Conservation (phyloP, 92 coral and sea anemone genomes). For the Blastomussa wellsi region DNA sequence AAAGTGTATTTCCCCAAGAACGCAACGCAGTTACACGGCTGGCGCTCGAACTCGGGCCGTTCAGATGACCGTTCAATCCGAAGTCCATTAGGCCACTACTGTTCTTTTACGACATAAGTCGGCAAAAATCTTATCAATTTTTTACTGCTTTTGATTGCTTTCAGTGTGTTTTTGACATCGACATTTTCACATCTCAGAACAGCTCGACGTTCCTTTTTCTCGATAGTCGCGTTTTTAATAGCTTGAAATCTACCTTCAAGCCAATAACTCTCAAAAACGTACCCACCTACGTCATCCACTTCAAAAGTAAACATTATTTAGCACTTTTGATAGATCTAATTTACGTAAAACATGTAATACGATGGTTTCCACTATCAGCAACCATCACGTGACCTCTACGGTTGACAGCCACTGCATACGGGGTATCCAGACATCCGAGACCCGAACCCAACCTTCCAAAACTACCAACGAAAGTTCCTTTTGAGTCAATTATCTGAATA, state of each 20-base stretch:
- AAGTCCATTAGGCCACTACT: too few relatives aligned
- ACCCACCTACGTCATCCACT: too few relatives aligned
- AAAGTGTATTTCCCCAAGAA: too few relatives aligned
- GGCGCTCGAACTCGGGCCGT: too few relatives aligned
- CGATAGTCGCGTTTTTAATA: too few relatives aligned
- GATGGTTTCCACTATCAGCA: constrained; percentile 92
- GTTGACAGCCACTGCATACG: constrained; percentile 85
- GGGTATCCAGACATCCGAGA: constrained; percentile 89
- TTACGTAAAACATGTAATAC: constrained; percentile 74
- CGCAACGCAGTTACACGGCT: too few relatives aligned
- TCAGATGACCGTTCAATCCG: too few relatives aligned
- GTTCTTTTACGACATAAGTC: not conserved
- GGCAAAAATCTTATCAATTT: not conserved
- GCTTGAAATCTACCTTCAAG: too few relatives aligned
- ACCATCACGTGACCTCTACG: constrained; percentile 85
- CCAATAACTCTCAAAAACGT: too few relatives aligned
- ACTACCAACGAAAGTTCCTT: constrained; percentile 67
- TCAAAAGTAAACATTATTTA: too few relatives aligned
- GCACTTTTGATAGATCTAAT: too few relatives aligned
- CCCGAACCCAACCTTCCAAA: constrained; percentile 95
- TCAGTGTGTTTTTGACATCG: not conserved
- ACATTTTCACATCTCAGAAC: not conserved
- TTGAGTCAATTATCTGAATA: constrained; percentile 76
- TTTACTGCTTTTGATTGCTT: too few relatives aligned
- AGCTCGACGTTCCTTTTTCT: not conserved